phyloP scores from a whole-genome alignment of 2,113 vertebrate genomes.

The Pelobates fuscus region DNA sequence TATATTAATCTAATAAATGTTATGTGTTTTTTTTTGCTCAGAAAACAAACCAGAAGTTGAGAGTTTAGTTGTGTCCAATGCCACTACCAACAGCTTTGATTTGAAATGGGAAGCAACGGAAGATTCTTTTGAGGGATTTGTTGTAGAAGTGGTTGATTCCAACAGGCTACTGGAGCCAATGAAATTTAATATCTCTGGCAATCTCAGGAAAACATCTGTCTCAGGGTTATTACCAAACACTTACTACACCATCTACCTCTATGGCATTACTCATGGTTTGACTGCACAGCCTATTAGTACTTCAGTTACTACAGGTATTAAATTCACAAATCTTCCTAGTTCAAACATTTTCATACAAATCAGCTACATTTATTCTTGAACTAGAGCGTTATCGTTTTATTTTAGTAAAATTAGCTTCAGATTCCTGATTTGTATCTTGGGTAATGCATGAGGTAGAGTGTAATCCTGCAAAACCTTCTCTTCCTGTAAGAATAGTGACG shows the following conservation, averaged over 20 bases:
- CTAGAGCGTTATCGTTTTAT: too few species aligned
- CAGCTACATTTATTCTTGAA: too few species aligned
- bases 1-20: slow-evolving; percentile 53
- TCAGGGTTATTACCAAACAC: slow-evolving; percentile 85
- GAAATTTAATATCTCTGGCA: slow-evolving; percentile 81
- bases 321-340: too few species aligned
- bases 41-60: slow-evolving; percentile 78
- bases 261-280: slow-evolving; percentile 76
- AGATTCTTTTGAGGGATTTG: slow-evolving; percentile 80
- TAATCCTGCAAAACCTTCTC: too few species aligned
- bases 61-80: slow-evolving; percentile 77
- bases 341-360: too few species aligned
- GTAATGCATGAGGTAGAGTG: too few species aligned
- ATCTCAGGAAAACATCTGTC: slow-evolving; percentile 73
- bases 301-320: slow-evolving; percentile 90
- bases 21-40: slow-evolving; percentile 82
- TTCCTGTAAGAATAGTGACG: too few species aligned
- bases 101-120: slow-evolving; percentile 71
- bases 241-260: slow-evolving; percentile 93
- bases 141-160: slow-evolving; percentile 94
- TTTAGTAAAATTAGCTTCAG: too few species aligned
- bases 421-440: too few species aligned
- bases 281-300: slow-evolving; percentile 79
- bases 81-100: slow-evolving; percentile 87
- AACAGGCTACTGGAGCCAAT: slow-evolving; percentile 84